These are phyloP conservation scores for Hyperoplus immaculatus DNA, from an alignment of 2,797 vertebrate species.

Conservation along the genomic window DNA sequence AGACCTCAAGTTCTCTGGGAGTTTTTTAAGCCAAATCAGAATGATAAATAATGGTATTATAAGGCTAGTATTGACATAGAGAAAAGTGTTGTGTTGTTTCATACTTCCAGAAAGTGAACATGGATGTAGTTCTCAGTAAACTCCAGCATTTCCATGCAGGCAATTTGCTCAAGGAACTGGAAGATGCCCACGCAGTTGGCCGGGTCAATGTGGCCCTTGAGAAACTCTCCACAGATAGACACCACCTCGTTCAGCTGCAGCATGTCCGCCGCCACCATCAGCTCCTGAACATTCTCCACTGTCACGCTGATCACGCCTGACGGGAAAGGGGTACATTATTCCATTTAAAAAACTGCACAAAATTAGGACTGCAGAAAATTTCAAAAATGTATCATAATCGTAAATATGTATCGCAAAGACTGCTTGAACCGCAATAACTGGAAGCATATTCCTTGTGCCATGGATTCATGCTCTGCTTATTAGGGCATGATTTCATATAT, in stretches of 20 bases:
- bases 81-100: background rate
- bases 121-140: slow-evolving; percentile 97
- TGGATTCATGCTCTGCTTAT: no score
- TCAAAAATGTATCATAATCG: no score
- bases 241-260: slow-evolving; percentile 96
- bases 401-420: no score
- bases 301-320: slow-evolving; percentile 90
- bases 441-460: no score
- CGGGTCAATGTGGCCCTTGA: slow-evolving; percentile 94
- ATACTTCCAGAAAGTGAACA: slow-evolving; percentile 94
- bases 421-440: no score
- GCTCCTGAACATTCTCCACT: slow-evolving; percentile 94
- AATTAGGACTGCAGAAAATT: no score
- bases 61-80: background rate
- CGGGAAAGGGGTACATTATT: background rate
- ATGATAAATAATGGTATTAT: no score
- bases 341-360: background rate
- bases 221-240: slow-evolving; percentile 94
- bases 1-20: no score
- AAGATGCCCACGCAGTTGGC: slow-evolving; percentile 96
- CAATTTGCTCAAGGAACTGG: slow-evolving; percentile 97
- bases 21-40: background rate
- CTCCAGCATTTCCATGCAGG: slow-evolving; percentile 92
- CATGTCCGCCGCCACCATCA: slow-evolving; percentile 98
- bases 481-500: no score